Evolutionary conservation across 35 echinoderm and acorn worm genomes (phyloP).

Genomic region (Strongylocentrotus purpuratus): DNA sequence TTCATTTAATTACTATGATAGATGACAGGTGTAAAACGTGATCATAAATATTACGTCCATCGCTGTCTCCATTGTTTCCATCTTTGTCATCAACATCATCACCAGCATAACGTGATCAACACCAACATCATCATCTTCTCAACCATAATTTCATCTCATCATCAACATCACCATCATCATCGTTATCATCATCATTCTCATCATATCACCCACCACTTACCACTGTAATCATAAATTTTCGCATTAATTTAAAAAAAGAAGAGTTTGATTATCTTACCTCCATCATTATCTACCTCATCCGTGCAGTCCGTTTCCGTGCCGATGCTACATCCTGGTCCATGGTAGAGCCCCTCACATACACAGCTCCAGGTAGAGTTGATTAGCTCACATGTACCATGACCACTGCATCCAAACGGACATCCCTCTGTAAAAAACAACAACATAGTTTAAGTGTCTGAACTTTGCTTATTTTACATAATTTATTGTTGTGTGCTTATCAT

Average conservation of each 20-base stretch:
- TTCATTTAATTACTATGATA: not conserved
- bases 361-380: conserved; percentile 76
- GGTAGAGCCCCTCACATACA: conserved; percentile 64
- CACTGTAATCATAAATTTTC: not conserved
- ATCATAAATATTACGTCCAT: not conserved
- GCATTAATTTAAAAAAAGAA: too few relatives aligned
- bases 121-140: not conserved
- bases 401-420: conserved; percentile 84
- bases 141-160: too few relatives aligned
- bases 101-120: not conserved
- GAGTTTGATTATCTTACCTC: conserved; percentile 66
- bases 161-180: not conserved
- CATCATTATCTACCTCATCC: conserved; percentile 90
- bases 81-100: not conserved
- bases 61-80: not conserved
- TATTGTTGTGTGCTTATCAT: too few relatives aligned
- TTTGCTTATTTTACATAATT: too few relatives aligned
- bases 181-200: not conserved
- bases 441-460: too few relatives aligned
- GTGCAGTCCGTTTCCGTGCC: conserved; percentile 74
- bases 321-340: conserved; percentile 78
- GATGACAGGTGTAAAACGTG: not conserved
- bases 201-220: not conserved
- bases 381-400: conserved; percentile 72
- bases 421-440: conserved; percentile 86